Percentiles rank a stretch among this genome's conserved stretches.
phyloP scores from a whole-genome alignment of 2,888 invertebrate genomes.

The Sycophila texana region DNA sequence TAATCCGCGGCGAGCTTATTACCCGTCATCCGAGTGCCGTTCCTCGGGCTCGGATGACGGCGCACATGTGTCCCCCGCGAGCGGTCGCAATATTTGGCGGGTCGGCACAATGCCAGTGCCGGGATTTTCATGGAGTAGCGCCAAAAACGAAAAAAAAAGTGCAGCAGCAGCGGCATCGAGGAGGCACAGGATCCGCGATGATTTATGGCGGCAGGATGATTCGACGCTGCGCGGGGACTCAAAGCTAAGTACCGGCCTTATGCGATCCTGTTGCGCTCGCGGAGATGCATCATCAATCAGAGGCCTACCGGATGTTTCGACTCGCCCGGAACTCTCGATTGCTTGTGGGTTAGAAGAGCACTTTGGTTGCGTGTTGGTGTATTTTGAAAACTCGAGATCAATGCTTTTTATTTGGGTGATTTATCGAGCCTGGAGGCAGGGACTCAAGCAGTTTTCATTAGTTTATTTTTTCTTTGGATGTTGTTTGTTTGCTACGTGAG shows the following conservation, averaged over 20 bases:
- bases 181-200: conserved; percentile 56
- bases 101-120: neutral
- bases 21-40: neutral
- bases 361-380: no score
- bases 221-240: conserved; percentile 68
- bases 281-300: conserved; percentile 69
- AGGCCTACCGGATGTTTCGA: conserved; percentile 56
- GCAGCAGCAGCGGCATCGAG: neutral
- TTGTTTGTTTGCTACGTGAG: no score
- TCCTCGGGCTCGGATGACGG: neutral
- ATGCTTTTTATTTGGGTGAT: no score
- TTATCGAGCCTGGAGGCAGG: no score
- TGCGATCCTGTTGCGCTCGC: conserved; percentile 59
- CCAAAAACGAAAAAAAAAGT: neutral
- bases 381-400: no score
- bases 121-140: conserved; percentile 9
- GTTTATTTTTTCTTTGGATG: no score
- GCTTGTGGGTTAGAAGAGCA: neutral
- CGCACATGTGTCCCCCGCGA: neutral
- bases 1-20: no score
- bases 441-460: no score
- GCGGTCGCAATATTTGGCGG: conserved; percentile 12
- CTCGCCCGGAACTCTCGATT: conserved; percentile 48
- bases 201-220: conserved; percentile 74
- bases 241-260: conserved; percentile 72